A percentile compares a stretch with the other conserved stretches of the same genome.
These are phyloP conservation scores for Motacilla alba DNA, from an alignment of 2,113 vertebrate species.

Conservation along the genomic window DNA sequence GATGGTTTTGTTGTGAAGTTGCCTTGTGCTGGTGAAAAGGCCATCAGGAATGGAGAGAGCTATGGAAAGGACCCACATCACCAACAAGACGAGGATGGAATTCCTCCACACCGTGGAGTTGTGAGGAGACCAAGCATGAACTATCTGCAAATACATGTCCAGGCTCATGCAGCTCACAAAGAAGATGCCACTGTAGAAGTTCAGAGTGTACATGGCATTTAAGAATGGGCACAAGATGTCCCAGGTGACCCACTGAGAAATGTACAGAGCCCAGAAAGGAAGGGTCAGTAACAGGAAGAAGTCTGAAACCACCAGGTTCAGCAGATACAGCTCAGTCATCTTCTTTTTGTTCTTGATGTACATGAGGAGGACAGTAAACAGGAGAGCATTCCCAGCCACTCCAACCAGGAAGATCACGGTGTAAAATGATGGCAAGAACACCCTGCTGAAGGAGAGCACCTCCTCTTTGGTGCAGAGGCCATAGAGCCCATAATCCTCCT, in stretches of 20 bases:
- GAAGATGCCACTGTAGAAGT: constrained; percentile 77
- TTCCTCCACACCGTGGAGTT: not conserved
- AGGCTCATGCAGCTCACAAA: constrained; percentile 75
- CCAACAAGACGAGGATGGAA: not conserved
- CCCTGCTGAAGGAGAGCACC: constrained; percentile 57
- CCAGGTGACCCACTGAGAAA: constrained; percentile 70
- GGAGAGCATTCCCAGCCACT: constrained; percentile 55
- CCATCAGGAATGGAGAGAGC: constrained; percentile 68
- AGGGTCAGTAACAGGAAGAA: constrained; percentile 72
- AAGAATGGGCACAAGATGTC: constrained; percentile 65
- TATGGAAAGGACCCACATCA: constrained; percentile 64
- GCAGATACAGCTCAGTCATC: constrained; percentile 60
- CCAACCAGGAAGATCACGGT: constrained; percentile 59
- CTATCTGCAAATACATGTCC: constrained; percentile 70
- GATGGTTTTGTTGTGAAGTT: not conserved
- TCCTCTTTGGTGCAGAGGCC: constrained; percentile 70
- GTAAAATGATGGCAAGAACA: constrained; percentile 73
- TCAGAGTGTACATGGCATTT: constrained; percentile 67
- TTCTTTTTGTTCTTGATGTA: constrained; percentile 21
- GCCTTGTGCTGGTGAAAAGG: constrained; percentile 53
- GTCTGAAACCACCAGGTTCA: constrained; percentile 76
- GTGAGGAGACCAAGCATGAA: not conserved
- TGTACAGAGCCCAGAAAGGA: constrained; percentile 73
- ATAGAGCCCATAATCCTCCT: constrained; percentile 1
- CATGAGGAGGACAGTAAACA: constrained; percentile 55